These are phyloP conservation scores for Batillaria attramentaria DNA, from an alignment of 1,140 invertebrate species.

Conservation along the genomic window DNA sequence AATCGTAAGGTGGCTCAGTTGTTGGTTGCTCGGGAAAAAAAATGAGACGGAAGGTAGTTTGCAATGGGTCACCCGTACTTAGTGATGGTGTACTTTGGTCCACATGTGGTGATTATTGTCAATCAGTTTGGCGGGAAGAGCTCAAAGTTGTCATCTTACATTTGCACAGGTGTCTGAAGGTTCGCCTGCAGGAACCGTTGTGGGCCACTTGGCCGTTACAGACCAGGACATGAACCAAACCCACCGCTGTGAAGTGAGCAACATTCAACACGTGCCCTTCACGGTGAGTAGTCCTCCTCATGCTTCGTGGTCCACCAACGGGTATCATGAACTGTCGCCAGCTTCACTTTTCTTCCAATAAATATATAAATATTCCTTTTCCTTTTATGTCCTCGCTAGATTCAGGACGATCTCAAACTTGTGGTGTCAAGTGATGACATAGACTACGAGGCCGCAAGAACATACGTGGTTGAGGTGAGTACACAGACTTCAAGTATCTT, in stretches of 20 bases:
- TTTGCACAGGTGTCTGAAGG: conserved; percentile 50
- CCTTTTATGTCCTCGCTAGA: conserved; percentile 30
- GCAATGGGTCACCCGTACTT: too few species aligned
- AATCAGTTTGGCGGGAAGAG: not conserved
- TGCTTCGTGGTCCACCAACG: not conserved
- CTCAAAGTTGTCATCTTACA: not conserved
- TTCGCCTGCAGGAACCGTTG: conserved; percentile 36
- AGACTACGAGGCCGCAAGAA: conserved; percentile 49
- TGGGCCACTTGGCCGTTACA: conserved; percentile 47
- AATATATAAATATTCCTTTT: not conserved
- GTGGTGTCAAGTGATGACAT: conserved; percentile 36
- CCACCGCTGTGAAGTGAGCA: conserved; percentile 51
- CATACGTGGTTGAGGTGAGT: conserved; percentile 48
- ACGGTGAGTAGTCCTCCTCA: conserved; percentile 36
- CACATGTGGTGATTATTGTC: too few species aligned
- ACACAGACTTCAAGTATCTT: too few species aligned
- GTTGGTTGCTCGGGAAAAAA: too few species aligned
- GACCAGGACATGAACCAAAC: conserved; percentile 51
- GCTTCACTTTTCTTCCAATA: not conserved
- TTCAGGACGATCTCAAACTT: conserved; percentile 40
- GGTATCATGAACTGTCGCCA: not conserved
- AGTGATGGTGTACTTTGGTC: too few species aligned
- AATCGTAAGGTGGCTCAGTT: too few species aligned
- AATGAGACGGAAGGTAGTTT: too few species aligned
- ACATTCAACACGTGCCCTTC: conserved; percentile 50